Evolutionary conservation across 1,140 invertebrate genomes (phyloP), one percentile per base, ranked within the genome.

Genomic region (Coptotermes formosanus): DNA sequence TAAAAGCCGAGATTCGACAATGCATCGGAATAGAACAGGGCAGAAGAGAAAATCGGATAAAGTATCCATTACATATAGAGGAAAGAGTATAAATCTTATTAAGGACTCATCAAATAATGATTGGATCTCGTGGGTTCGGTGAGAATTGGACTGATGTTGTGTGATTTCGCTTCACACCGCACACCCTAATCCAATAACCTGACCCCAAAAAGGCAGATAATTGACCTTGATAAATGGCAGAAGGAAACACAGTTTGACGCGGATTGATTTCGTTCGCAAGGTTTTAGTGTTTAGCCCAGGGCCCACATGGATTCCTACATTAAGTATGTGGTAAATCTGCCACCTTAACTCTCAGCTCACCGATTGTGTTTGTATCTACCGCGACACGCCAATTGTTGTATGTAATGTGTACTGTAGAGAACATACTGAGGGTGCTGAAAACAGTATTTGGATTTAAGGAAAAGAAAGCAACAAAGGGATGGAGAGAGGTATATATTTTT

Each of bases 1-100:
- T 75, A 75, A 75, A 75, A 75, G 64, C 64, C n/a, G 64, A 75
- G 64, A 75, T 75, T 75, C 64, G 82, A 25, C 82, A 82, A 82
- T 32, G 64, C 64, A 75, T 75, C 25, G 64, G n/a, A 75, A 8
- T 30, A 75, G 52, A 75, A 30, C 3, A 75, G 25, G 7, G n/a
- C 64, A 30, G 64, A 14, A 75, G 64, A 55, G 64, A 30, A 75
- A 75, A 75, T 75, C 64, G 64, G 64, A 75, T 75, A 75, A 75
- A 25, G n/a, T 11, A 75, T 25, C 64, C 64, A 75, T 75, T 75
- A 75, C 64, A 30, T 75, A 75, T 75, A 75, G n/a, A n/a, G 64
- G 64, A 14, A 25, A 75, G 64, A 8, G 8, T 6, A 75, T 75
- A 75, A 75, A 75, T 75, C 64, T 75, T 75, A 12, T 75, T 75